Percentiles rank a stretch among this genome's conserved stretches.
Conservation (phyloP, 2,113 vertebrate species). For the Actenoides lindsayi region DNA sequence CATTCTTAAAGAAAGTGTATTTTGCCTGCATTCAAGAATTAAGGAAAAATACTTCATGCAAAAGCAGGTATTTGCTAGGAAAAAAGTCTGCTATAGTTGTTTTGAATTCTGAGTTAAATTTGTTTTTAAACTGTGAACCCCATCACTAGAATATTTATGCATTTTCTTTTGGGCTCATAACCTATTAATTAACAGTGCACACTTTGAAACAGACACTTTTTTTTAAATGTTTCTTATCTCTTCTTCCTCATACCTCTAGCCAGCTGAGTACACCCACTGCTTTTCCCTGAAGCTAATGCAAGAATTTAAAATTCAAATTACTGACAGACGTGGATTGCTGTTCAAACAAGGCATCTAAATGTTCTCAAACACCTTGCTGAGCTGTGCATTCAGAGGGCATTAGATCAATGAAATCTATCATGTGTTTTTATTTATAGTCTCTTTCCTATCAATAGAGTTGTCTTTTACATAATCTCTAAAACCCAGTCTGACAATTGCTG, state of each 20-base stretch:
- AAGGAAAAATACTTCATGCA: background rate
- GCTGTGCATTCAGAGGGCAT: background rate
- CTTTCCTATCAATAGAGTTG: background rate
- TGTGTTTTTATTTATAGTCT: constrained; percentile 33
- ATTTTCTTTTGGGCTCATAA: background rate
- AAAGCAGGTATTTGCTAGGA: background rate
- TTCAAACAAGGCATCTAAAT: constrained; percentile 51
- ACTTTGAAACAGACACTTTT: constrained; percentile 33
- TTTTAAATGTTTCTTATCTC: constrained; percentile 55
- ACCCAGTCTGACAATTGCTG: background rate
- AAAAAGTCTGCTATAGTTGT: background rate
- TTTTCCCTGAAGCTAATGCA: constrained; percentile 36
- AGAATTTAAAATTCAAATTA: constrained; percentile 66
- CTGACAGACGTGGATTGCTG: constrained; percentile 34
- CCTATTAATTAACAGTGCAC: constrained; percentile 13
- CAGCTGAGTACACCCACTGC: constrained; percentile 6
- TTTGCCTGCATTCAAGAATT: background rate
- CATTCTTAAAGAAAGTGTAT: background rate
- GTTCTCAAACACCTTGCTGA: constrained; percentile 47
- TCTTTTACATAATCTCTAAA: background rate
- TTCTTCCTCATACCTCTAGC: constrained; percentile 42
- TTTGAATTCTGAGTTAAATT: background rate
- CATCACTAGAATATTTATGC: background rate
- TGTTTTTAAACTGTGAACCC: background rate
- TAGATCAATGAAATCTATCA: constrained; percentile 47